Evolutionary conservation across 2,888 invertebrate species (phyloP).

Genomic region (Tyria jacobaeae): DNA sequence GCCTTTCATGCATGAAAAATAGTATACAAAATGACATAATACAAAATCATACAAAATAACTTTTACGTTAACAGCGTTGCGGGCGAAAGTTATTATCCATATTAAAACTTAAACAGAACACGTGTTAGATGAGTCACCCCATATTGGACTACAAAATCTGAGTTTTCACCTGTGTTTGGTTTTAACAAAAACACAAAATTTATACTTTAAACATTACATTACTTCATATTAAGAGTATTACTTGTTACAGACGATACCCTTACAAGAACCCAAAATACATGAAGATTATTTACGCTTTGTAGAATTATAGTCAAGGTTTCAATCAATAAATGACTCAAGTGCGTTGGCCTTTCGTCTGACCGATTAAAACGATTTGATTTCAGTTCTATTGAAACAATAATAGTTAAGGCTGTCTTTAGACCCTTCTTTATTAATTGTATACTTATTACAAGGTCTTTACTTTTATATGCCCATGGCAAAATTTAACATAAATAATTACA

Average conservation of each 20-base stretch:
- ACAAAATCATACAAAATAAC: too few species aligned
- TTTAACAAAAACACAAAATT: conserved; percentile 7
- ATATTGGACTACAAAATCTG: conserved; percentile 27
- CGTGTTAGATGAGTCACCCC: conserved; percentile 27
- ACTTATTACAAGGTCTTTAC: neutral
- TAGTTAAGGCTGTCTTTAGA: neutral
- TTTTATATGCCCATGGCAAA: neutral
- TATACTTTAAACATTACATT: conserved; percentile 1
- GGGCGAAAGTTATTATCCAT: too few species aligned
- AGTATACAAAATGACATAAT: too few species aligned
- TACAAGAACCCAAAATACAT: conserved; percentile 36
- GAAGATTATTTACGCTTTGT: conserved; percentile 35
- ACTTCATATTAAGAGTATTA: conserved; percentile 3
- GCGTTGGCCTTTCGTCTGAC: conserved; percentile 11
- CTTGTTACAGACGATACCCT: conserved; percentile 22
- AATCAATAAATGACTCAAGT: conserved; percentile 16
- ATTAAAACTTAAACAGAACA: conserved; percentile 11
- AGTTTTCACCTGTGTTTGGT: conserved; percentile 21
- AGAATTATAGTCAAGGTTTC: conserved; percentile 15
- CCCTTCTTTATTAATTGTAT: neutral
- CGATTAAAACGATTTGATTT: conserved; percentile 15
- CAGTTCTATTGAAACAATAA: neutral
- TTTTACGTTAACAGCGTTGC: too few species aligned
- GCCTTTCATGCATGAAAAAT: too few species aligned
- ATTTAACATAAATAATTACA: neutral